Base-by-base conservation (phyloP, 2,888 invertebrate species). In the Muschampia plurimacula region DNA sequence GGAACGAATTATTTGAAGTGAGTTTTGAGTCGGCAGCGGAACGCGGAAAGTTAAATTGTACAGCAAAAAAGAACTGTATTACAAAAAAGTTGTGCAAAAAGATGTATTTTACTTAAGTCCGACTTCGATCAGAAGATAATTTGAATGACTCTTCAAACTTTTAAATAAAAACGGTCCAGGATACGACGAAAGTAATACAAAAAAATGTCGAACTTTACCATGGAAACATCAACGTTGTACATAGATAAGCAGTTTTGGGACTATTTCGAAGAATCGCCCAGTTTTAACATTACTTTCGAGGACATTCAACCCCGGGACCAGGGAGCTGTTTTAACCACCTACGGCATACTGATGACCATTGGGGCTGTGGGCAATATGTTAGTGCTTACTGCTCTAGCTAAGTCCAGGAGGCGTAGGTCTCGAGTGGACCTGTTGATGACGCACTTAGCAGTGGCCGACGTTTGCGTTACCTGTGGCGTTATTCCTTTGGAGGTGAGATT, bases 401-500 rank as follows among this genome's bases (percentile, higher is more conserved):
- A 95, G 52, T 94, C 95, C 1, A 87, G 96, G 46, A 95, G 96
- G 32, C 89, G 96, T 75, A 96, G 96, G 83, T 96, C 96, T 0
- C 89, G 97, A 41, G 96, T 98, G n/a, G 97, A 97, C 74, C 84
- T 97, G 76, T 95, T 98, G 92, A 97, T 97, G 86, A 96, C 97
- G 68, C 97, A 98, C 84, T 90, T 98, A 67, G 96, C 97, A 0
- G 91, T 97, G 0, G 98, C 98, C 2, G 98, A 98, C 87, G 95
- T 98, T 7, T 95, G 97, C 67, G 97, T 98, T 39, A 97, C 97
- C 0, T 97, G 97, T 82, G 95, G 97, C 67, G 97, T 97, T 89
- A 97, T 97, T 76, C 97, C 97, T 0, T 83, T 96, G 10, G 96
- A 97, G 95, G 96, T 96, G 82, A 93, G 90, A 1, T 41, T 41